Base-by-base conservation (phyloP, 2,888 invertebrate genomes). In the Aphelenchoides bicaudatus region DNA sequence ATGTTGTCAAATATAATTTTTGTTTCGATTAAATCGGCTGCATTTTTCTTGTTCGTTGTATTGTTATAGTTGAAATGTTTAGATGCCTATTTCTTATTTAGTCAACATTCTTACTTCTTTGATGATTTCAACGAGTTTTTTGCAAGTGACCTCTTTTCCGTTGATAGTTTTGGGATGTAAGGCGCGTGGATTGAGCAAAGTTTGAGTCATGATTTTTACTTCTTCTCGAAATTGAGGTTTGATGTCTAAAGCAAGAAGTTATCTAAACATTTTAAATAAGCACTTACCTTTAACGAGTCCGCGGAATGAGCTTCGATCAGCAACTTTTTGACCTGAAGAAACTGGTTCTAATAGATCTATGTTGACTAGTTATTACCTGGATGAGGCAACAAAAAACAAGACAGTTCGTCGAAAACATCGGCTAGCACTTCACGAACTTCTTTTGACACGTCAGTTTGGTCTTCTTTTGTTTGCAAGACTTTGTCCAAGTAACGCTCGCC, bases 321-420 rank as follows among this genome's bases (percentile, higher is more conserved):
- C 73, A n/a, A 76, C 76, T 59, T 70, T 68, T 29, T 75, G 70
- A 4, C 76, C n/a, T n/a, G n/a, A n/a, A n/a, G n/a, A n/a, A n/a
- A n/a, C n/a, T n/a, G n/a, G n/a, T n/a, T n/a, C n/a, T n/a, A n/a
- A n/a, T n/a, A n/a, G n/a, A n/a, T n/a, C n/a, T n/a, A n/a, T n/a
- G n/a, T n/a, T n/a, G n/a, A n/a, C n/a, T n/a, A n/a, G n/a, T n/a
- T n/a, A n/a, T n/a, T n/a, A n/a, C n/a, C 76, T 1, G 76, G 76
- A 66, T 76, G 73, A 2, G 76, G 76, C 5, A 76, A 56, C 5
- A 76, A 57, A 54, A 65, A 74, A 48, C 75, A 75, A 5, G 56
- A 56, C 37, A 75, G 65, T 13, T 70, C 57, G 16, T 73, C 69
- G 56, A 75, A 75, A 47, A 69, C 73, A n/a, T 69, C 64, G 19